These are phyloP conservation scores for Pseudopodoces humilis DNA, from an alignment of 2,113 vertebrate genomes.

Conservation along the genomic window DNA sequence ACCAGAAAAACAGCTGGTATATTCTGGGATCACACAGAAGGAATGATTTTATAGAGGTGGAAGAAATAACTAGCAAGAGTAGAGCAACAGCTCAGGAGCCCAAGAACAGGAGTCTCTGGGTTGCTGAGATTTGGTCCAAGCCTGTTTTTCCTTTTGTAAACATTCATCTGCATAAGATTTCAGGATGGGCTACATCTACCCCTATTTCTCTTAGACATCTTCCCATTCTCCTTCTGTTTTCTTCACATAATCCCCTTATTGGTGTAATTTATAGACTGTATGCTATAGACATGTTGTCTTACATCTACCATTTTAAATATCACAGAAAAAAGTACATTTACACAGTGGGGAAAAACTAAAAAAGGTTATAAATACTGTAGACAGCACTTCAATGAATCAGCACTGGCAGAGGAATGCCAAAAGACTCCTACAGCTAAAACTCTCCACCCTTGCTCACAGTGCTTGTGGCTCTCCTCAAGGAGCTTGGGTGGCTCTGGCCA, in stretches of 20 bases:
- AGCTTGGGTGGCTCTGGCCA: not conserved
- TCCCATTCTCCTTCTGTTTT: not conserved
- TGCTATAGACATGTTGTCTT: not conserved
- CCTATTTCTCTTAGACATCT: not conserved
- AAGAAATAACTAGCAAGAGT: not conserved
- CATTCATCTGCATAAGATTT: not conserved
- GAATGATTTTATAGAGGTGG: not conserved
- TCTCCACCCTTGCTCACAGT: not conserved
- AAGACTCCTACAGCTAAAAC: not conserved
- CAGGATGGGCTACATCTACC: not conserved
- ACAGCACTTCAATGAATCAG: not conserved
- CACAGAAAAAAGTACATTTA: not conserved
- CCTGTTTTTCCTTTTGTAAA: not conserved
- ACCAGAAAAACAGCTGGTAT: not conserved
- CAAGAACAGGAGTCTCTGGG: not conserved
- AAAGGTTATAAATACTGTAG: not conserved
- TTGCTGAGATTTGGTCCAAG: not conserved
- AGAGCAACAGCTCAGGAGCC: not conserved
- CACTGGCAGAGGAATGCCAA: not conserved
- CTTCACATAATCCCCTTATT: not conserved
- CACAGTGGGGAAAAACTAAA: not conserved
- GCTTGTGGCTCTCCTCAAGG: not conserved
- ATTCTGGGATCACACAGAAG: not conserved
- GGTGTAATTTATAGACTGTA: not conserved
- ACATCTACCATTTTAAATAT: not conserved